Evolutionary conservation across 2,113 vertebrate species (phyloP), one percentile per base, ranked within the genome.

Genomic region (Bambusicola thoracicus): DNA sequence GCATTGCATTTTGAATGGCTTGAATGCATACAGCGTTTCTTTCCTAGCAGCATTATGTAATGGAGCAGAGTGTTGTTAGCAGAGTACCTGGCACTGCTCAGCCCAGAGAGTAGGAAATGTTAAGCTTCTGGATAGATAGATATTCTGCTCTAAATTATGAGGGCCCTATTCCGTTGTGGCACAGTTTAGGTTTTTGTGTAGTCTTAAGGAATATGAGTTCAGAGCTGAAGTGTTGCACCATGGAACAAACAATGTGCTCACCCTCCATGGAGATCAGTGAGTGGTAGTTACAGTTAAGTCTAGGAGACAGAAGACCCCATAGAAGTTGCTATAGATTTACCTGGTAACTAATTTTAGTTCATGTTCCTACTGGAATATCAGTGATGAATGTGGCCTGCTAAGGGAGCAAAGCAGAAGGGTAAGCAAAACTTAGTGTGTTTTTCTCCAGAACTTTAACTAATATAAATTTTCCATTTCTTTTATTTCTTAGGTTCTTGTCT

Each of bases 401-500:
- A 79, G 48, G 27, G 13, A 58, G 85, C 36, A 69, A 81, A 82
- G 38, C 46, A 78, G 59, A 75, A 85, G 6, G 16, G 11, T 27
- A 59, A 92, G 59, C 10, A 77, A 85, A 79, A 25, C 34, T 41
- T 82, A 51, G 49, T 46, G 19, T 56, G 6, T 18, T 89, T 90
- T 92, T 78, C 27, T 46, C 38, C 77, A 56, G 43, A 72, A 41
- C 24, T 80, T 69, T 46, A 77, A 67, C 32, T 41, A n/a, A n/a
- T 55, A 18, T 24, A 40, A 89, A 61, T 4, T 73, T 92, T 11
- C 10, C 4, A n/a, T 74, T 62, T 73, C 36, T 0, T 16, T 18
- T 19, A 17, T 18, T 46, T 94, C 76, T 74, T 87, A 98, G 98
- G 97, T 66, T 98, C 98, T 86, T 97, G 96, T 80, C 97, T 98